phyloP scores from a whole-genome alignment of 2,797 vertebrate species.

The Amniataba percoides region DNA sequence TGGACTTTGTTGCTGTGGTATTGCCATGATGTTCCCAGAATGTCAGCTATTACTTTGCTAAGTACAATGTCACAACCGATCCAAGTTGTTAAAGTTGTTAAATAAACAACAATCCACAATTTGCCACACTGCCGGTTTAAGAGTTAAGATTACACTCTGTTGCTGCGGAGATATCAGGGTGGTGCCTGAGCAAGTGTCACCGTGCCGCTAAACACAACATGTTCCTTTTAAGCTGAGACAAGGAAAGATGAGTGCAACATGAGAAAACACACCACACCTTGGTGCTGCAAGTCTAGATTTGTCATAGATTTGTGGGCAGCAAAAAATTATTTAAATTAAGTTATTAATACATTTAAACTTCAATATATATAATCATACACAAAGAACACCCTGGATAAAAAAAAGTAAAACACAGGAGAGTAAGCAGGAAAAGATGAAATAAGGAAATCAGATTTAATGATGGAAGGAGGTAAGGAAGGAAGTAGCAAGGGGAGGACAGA shows the following conservation, averaged over 20 bases:
- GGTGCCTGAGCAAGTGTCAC: constrained; percentile 33
- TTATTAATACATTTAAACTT: constrained; percentile 10
- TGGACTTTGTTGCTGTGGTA: not conserved
- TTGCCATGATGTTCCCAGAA: not conserved
- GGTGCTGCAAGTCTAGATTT: not conserved
- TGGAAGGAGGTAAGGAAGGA: constrained; percentile 26
- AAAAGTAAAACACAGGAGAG: not conserved
- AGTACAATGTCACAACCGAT: not conserved
- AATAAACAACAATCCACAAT: not conserved
- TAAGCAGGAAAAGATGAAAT: constrained; percentile 11
- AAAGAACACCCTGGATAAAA: not conserved
- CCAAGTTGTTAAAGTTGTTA: not conserved
- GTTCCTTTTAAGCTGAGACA: constrained; percentile 1
- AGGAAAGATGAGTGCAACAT: not conserved
- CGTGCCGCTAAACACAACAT: constrained; percentile 15
- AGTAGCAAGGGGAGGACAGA: constrained; percentile 60
- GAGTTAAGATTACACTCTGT: not conserved
- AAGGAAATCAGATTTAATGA: constrained; percentile 37
- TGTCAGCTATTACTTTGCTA: not conserved
- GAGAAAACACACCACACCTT: constrained; percentile 7
- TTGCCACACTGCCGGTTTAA: not conserved
- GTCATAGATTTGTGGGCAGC: not conserved
- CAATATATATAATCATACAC: not conserved
- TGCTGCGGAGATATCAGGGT: constrained; percentile 16
- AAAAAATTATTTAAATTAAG: not conserved